phyloP scores from a whole-genome alignment of 2,797 vertebrate species.

The Poeciliopsis gracilis region DNA sequence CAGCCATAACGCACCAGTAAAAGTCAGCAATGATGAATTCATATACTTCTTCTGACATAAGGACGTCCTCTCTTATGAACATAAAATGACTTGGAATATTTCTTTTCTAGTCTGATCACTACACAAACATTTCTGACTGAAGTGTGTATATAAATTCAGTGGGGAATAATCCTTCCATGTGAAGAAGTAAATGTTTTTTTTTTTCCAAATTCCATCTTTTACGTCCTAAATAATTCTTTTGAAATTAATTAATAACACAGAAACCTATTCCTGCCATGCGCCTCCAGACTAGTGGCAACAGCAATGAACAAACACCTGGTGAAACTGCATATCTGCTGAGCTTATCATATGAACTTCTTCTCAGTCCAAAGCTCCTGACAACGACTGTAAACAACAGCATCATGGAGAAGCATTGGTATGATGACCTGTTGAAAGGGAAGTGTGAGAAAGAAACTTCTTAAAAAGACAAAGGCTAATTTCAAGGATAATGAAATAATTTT shows the following conservation, averaged over 20 bases:
- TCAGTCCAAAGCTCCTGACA: no score
- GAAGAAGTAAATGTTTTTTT: neutral
- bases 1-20: slow-evolving; percentile 34
- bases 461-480: no score
- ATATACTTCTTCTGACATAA: slow-evolving; percentile 28
- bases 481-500: no score
- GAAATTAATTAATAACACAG: neutral
- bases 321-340: no score
- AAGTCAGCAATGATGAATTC: slow-evolving; percentile 40
- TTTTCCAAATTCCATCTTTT: neutral
- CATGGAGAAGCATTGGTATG: no score
- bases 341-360: no score
- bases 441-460: no score
- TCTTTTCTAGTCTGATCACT: slow-evolving; percentile 27
- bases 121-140: neutral
- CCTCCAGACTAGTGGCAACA: no score
- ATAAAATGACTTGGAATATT: slow-evolving; percentile 23
- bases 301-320: no score
- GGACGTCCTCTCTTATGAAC: slow-evolving; percentile 11
- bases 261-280: neutral
- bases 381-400: no score
- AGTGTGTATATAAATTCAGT: neutral
- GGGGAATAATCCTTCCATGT: neutral
- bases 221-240: neutral
- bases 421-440: no score